Evolutionary conservation across 92 coral and sea anemone genomes (phyloP), one percentile per base, ranked within the genome.

Genomic region (Porites evermanni): DNA sequence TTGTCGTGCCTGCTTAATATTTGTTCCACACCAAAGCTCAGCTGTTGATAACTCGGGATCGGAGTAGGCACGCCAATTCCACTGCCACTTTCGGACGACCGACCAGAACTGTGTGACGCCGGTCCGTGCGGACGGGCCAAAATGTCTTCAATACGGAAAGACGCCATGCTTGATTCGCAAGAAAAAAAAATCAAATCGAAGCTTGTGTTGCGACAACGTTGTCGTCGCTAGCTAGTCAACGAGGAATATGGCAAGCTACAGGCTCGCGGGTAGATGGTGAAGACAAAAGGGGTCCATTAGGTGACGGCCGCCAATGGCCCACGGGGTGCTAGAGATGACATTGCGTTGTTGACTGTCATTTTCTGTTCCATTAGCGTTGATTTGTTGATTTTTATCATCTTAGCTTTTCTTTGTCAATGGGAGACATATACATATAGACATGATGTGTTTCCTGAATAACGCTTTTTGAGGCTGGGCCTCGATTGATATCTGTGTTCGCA

Each of bases 321-420:
- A 90, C 93, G 90, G 98, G 94, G 98, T 93, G 98, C 92, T 93
- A 89, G 70, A 74, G 78, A 88, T 95, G 98, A 93, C 98, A 95
- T 79, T 74, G 80, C 83, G 85, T 82, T 92, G 95, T 92, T 94
- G 98, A 94, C 89, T 95, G 98, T 95, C 98, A 95, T 88, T 84
- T 87, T 77, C 82, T 90, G 90, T 95, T 94, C 95, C 98, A 92
- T 88, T 94, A 93, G 91, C 86, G 94, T 85, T 94, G 96, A 95
- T 95, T 93, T 95, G 98, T 95, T 95, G 98, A 95, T 95, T 82
- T 95, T 90, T 89, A 90, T 91, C 95, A 95, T 95, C 93, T 93
- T 93, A 87, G 88, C 91, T 86, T 92, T 92, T 89, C 95, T 89
- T 86, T 89, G 95, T 92, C 89, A 91, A 91, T 92, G 91, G 93